phyloP scores from a whole-genome alignment of 1,140 invertebrate species.

The Heliconius himera region DNA sequence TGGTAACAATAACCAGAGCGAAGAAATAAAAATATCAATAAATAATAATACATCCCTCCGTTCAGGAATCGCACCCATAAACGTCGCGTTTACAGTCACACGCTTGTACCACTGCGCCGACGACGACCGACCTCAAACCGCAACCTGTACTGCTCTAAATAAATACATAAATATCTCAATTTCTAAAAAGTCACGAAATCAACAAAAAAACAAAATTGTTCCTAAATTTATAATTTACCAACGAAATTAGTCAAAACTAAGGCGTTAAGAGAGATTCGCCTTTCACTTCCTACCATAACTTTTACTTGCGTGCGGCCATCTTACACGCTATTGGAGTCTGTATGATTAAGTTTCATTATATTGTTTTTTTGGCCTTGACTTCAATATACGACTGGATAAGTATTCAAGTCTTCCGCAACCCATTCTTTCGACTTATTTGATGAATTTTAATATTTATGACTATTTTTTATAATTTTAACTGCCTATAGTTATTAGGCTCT shows the following conservation, averaged over 20 bases:
- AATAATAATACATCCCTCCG: background rate
- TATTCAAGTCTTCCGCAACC: background rate
- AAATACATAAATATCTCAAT: background rate
- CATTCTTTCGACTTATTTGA: no score
- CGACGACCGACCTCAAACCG: no score
- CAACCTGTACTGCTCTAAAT: background rate
- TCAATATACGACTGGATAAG: background rate
- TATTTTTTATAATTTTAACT: no score
- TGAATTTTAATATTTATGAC: no score
- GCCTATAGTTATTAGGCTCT: no score
- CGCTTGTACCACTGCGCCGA: no score
- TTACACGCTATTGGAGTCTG: background rate
- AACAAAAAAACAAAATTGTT: background rate
- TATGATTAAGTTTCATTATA: background rate
- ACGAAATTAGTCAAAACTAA: slow-evolving; percentile 17
- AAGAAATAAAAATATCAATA: background rate
- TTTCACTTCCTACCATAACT: slow-evolving; percentile 41
- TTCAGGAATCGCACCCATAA: no score
- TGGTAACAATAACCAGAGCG: background rate
- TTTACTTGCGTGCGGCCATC: slow-evolving; percentile 31
- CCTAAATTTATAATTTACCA: background rate
- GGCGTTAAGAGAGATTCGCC: slow-evolving; percentile 39
- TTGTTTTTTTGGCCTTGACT: slow-evolving; percentile 2
- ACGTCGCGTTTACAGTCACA: no score
- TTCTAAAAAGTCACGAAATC: background rate